Percentiles rank a stretch among this genome's conserved stretches.
These are phyloP conservation scores for Tribolium freemani DNA, from an alignment of 2,888 invertebrate species.

Conservation along the genomic window DNA sequence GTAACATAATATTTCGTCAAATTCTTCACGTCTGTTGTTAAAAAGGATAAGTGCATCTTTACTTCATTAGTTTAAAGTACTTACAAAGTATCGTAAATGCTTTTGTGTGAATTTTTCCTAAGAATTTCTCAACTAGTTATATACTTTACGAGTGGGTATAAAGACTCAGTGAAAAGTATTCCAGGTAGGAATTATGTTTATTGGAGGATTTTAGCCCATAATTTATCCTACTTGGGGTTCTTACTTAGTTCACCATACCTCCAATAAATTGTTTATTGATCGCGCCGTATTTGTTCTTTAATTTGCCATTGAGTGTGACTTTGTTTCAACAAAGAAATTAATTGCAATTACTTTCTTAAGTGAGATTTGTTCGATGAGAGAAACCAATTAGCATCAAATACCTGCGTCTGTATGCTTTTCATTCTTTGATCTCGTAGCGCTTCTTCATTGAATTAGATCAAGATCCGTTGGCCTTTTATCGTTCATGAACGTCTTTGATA, in stretches of 20 bases:
- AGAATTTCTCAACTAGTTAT: neutral
- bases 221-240: neutral
- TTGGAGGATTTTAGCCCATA: neutral
- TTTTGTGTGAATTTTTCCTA: neutral
- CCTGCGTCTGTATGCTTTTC: neutral
- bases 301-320: neutral
- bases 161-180: neutral
- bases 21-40: no score
- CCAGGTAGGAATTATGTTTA: neutral
- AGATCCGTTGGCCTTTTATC: neutral
- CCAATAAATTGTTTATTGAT: neutral
- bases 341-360: constrained; percentile 6
- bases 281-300: neutral
- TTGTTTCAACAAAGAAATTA: constrained; percentile 6
- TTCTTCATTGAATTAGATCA: constrained; percentile 8
- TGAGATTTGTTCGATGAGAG: neutral
- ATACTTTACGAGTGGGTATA: neutral
- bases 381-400: constrained; percentile 2
- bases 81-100: neutral
- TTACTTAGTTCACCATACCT: neutral
- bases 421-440: constrained; percentile 4
- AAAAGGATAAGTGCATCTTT: neutral
- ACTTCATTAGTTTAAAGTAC: neutral
- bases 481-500: neutral
- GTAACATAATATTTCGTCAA: no score